These are phyloP conservation scores for Zeuzera pyrina DNA, from an alignment of 2,888 invertebrate genomes.

Conservation along the genomic window DNA sequence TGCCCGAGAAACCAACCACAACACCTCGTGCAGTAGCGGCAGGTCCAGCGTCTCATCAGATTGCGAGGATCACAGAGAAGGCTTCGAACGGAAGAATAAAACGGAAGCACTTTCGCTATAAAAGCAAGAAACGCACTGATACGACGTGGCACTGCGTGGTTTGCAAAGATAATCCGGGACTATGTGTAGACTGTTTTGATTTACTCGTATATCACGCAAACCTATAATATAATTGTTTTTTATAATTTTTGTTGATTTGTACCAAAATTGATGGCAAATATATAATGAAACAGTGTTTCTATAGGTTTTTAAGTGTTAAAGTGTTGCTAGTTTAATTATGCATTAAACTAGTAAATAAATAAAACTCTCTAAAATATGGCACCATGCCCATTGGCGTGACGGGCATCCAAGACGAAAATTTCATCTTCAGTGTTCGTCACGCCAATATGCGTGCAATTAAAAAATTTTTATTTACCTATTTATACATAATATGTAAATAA, in stretches of 20 bases:
- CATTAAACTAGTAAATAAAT: background rate
- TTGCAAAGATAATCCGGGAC: background rate
- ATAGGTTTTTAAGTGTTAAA: background rate
- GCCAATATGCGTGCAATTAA: background rate
- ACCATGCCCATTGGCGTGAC: background rate
- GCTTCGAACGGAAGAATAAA: background rate
- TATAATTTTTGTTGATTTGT: background rate
- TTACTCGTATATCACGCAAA: background rate
- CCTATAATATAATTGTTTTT: background rate
- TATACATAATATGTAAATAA: background rate
- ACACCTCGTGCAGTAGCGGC: background rate
- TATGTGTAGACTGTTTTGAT: background rate
- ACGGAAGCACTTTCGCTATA: background rate
- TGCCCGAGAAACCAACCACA: background rate
- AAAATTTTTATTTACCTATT: background rate
- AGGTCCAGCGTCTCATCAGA: background rate
- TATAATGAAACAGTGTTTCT: background rate
- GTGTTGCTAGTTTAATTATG: background rate
- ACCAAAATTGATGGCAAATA: background rate
- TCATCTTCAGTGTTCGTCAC: background rate
- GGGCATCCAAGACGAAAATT: conserved; percentile 1
- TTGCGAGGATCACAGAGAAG: conserved; percentile 1
- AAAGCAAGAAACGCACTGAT: background rate
- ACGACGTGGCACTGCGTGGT: background rate
- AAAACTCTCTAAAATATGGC: background rate